A percentile compares a stretch with the other conserved stretches of the same genome.
phyloP scores from a whole-genome alignment of 2,888 invertebrate species.

The Drosophila incognita region DNA sequence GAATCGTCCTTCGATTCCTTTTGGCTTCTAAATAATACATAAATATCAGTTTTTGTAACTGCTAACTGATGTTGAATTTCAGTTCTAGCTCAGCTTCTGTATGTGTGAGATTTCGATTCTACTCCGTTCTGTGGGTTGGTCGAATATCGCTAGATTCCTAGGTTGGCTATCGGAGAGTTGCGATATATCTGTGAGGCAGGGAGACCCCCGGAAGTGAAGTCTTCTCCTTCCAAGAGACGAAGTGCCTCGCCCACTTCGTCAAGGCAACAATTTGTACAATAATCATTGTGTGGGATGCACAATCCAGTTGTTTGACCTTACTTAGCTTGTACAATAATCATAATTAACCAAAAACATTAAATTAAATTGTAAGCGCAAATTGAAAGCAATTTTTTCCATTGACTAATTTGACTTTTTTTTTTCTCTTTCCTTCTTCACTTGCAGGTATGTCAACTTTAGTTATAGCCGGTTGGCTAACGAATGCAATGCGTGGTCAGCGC shows the following conservation, averaged over 20 bases:
- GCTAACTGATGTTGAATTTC: not conserved
- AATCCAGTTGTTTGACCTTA: not conserved
- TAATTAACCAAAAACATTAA: slow-evolving; percentile 1
- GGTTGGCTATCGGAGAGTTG: not conserved
- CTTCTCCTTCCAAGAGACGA: not conserved
- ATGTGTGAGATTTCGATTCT: not conserved
- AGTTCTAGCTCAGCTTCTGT: not conserved
- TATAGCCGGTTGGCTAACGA: slow-evolving; percentile 41
- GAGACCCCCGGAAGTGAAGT: not conserved
- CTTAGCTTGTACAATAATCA: not conserved
- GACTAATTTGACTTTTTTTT: slow-evolving; percentile 30
- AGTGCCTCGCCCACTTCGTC: not conserved
- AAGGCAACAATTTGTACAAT: not conserved
- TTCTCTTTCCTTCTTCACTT: slow-evolving; percentile 33
- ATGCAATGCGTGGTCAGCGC: slow-evolving; percentile 57
- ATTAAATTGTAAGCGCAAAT: not conserved
- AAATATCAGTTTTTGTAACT: not conserved
- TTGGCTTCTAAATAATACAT: too few relatives aligned
- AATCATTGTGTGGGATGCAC: not conserved
- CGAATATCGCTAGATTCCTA: not conserved
- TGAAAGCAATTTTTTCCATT: slow-evolving; percentile 13
- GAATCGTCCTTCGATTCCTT: not conserved
- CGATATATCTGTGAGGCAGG: not conserved
- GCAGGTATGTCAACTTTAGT: slow-evolving; percentile 65
- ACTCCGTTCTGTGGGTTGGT: not conserved